These are phyloP conservation scores for Apodemus sylvaticus DNA, from an alignment of 2,113 vertebrate species.

Conservation along the genomic window DNA sequence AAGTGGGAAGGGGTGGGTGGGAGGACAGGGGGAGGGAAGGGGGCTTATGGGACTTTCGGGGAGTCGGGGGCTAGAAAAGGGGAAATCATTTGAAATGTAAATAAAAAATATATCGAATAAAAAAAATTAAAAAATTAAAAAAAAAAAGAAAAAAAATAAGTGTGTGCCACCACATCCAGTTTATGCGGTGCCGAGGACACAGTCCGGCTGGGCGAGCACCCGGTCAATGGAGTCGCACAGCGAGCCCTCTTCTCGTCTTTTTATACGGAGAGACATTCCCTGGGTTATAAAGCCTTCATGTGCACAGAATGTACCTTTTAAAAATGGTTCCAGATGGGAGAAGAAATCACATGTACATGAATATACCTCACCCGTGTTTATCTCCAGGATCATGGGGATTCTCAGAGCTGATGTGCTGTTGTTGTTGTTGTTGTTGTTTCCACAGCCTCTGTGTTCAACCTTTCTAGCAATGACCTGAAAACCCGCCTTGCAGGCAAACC, in stretches of 20 bases:
- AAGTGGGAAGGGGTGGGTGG: too few species aligned
- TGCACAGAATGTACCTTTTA: background rate
- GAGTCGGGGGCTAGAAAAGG: too few species aligned
- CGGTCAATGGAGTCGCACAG: background rate
- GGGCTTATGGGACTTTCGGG: too few species aligned
- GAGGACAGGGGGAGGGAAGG: too few species aligned
- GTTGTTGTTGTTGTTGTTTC: too few species aligned
- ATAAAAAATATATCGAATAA: too few species aligned
- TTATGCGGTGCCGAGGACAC: background rate
- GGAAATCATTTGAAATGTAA: too few species aligned
- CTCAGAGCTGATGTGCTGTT: background rate
- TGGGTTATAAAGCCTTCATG: background rate
- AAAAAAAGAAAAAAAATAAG: too few species aligned
- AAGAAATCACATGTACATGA: background rate
- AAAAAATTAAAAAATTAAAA: too few species aligned
- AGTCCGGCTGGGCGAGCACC: background rate
- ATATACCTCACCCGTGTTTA: background rate
- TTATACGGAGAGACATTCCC: background rate
- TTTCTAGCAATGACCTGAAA: background rate
- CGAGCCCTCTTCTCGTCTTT: background rate
- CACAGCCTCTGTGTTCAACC: background rate
- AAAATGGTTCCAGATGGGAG: background rate
- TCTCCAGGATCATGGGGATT: background rate
- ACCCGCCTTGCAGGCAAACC: background rate
- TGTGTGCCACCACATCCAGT: too few species aligned